A percentile compares a stretch with the other conserved stretches of the same genome.
phyloP scores from a whole-genome alignment of 1,140 invertebrate species.

The Philotrypesis tridentata region DNA sequence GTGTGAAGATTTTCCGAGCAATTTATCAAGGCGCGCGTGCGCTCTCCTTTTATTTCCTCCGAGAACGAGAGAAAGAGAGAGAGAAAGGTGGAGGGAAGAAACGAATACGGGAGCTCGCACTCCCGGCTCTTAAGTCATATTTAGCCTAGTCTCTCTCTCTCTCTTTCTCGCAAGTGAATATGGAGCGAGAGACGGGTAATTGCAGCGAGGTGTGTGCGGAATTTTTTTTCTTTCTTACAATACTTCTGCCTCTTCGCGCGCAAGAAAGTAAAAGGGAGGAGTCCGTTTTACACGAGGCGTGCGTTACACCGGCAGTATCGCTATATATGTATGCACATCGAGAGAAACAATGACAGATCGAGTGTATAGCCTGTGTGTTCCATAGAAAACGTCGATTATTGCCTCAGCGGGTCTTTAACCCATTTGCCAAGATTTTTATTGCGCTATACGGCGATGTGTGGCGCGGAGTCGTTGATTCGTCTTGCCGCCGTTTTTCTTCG shows the following conservation, averaged over 20 bases:
- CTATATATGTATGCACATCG: too few species aligned
- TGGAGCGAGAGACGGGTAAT: not conserved
- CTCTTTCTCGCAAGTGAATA: not conserved
- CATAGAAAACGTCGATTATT: too few species aligned
- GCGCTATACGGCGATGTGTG: too few species aligned
- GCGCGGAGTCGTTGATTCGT: too few species aligned
- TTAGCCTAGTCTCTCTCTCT: not conserved
- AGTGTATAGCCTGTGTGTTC: too few species aligned
- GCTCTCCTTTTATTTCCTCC: constrained; percentile 12
- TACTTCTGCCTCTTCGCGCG: not conserved
- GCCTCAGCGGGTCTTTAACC: too few species aligned
- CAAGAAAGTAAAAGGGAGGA: not conserved
- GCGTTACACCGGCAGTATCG: too few species aligned
- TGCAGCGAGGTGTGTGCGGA: not conserved
- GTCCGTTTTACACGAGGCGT: not conserved
- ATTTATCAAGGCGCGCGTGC: not conserved
- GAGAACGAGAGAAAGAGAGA: not conserved
- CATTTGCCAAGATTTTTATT: too few species aligned
- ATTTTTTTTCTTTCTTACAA: too few species aligned
- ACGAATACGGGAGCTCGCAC: too few species aligned
- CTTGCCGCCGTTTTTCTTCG: too few species aligned
- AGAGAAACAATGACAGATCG: too few species aligned
- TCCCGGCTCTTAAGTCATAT: not conserved
- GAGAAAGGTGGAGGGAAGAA: not conserved
- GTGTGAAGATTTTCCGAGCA: not conserved